A percentile compares a stretch with the other conserved stretches of the same genome.
These are phyloP conservation scores for Falcunculus frontatus DNA, from an alignment of 2,113 vertebrate species.

Conservation along the genomic window DNA sequence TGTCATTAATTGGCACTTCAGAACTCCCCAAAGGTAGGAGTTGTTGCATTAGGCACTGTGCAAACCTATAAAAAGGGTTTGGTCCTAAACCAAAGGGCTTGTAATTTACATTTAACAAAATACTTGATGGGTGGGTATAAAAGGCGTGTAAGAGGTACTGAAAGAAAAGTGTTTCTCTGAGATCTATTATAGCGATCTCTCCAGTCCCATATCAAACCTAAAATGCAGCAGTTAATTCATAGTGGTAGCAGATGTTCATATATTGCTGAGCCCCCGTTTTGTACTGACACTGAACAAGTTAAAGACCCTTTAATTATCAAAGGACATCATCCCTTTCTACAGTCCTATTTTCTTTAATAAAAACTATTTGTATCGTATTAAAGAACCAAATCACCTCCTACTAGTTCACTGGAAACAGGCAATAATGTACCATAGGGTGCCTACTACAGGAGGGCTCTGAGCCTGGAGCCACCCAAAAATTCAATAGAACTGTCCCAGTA, in stretches of 20 bases:
- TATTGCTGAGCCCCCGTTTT: neutral
- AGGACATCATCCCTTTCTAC: neutral
- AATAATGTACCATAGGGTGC: slow-evolving; percentile 35
- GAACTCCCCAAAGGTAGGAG: neutral
- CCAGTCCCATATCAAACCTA: neutral
- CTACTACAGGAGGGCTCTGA: slow-evolving; percentile 51
- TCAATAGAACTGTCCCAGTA: slow-evolving; percentile 26
- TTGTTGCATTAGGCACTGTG: neutral
- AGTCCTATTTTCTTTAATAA: slow-evolving; percentile 62
- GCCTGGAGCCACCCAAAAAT: slow-evolving; percentile 53
- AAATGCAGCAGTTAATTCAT: neutral
- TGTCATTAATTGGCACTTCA: neutral
- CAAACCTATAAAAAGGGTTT: neutral
- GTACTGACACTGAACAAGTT: neutral
- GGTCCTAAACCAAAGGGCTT: neutral
- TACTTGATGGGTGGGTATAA: neutral
- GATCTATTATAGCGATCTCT: neutral
- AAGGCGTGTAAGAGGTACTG: neutral
- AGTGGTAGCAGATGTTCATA: neutral
- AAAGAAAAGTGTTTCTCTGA: neutral
- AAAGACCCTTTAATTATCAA: slow-evolving; percentile 22
- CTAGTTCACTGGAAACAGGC: slow-evolving; percentile 24
- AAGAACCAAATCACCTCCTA: slow-evolving; percentile 42
- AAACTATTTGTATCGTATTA: slow-evolving; percentile 47
- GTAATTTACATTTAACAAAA: neutral